Conservation (phyloP, 2,888 invertebrate species). For the Agriopis aurantiaria region DNA sequence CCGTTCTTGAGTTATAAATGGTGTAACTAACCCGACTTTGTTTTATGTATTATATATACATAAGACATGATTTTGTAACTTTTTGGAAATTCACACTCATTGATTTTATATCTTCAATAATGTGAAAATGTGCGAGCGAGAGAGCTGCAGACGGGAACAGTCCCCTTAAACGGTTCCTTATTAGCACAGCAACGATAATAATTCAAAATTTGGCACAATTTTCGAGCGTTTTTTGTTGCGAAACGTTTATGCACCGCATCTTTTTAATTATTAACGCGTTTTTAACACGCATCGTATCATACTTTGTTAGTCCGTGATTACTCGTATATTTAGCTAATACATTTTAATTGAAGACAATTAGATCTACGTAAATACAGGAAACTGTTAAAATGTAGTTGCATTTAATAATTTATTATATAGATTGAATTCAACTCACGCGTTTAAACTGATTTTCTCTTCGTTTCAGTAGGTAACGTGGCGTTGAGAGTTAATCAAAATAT, state of each 20-base stretch:
- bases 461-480: conserved; percentile 9
- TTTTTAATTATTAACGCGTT: background rate
- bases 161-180: too few relatives aligned
- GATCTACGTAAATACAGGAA: conserved; percentile 13
- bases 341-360: background rate
- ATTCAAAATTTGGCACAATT: too few relatives aligned
- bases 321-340: background rate
- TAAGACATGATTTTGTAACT: too few relatives aligned
- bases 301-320: background rate
- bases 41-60: too few relatives aligned
- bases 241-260: background rate
- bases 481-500: conserved; percentile 4
- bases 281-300: background rate
- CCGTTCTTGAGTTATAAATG: too few relatives aligned
- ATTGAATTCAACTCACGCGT: conserved; percentile 10
- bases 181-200: too few relatives aligned
- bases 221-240: too few relatives aligned
- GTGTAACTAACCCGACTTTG: too few relatives aligned
- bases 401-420: background rate
- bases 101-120: too few relatives aligned
- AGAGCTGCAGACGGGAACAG: too few relatives aligned
- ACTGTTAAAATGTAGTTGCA: conserved; percentile 1
- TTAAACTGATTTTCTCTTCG: conserved; percentile 12
- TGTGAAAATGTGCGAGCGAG: too few relatives aligned
- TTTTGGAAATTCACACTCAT: too few relatives aligned